phyloP scores from a whole-genome alignment of 2,888 invertebrate genomes.

The Cataglyphis cursor region DNA sequence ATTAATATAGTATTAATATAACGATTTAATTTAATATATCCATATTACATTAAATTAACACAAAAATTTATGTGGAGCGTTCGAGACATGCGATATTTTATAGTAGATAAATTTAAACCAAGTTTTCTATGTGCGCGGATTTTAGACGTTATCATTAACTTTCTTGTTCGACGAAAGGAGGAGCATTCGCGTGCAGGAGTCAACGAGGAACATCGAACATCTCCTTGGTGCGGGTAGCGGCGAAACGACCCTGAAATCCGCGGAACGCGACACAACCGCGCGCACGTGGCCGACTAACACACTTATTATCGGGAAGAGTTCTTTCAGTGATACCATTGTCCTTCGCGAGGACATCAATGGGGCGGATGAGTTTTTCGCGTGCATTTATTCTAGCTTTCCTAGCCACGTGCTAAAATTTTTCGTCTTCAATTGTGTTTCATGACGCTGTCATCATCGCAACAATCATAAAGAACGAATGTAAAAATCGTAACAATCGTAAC shows the following conservation, averaged over 20 bases:
- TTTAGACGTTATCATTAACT: not conserved
- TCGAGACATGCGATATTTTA: too few species aligned
- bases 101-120: too few species aligned
- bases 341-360: slow-evolving; percentile 1
- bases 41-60: too few species aligned
- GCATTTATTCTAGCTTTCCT: not conserved
- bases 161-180: not conserved
- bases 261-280: not conserved
- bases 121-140: not conserved
- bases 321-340: not conserved
- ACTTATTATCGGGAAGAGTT: not conserved
- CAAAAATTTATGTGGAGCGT: too few species aligned
- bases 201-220: not conserved
- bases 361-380: not conserved
- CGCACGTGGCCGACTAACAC: slow-evolving; percentile 5
- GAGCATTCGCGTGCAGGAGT: not conserved
- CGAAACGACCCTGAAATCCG: not conserved
- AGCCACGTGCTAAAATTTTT: not conserved
- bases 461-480: not conserved
- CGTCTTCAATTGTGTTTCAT: not conserved
- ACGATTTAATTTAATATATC: too few species aligned
- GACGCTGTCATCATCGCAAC: not conserved
- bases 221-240: not conserved
- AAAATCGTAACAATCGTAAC: too few species aligned
- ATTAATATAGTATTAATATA: too few species aligned